Conservation (phyloP, 2,797 vertebrate species). For the Gallinago nigripennis region DNA sequence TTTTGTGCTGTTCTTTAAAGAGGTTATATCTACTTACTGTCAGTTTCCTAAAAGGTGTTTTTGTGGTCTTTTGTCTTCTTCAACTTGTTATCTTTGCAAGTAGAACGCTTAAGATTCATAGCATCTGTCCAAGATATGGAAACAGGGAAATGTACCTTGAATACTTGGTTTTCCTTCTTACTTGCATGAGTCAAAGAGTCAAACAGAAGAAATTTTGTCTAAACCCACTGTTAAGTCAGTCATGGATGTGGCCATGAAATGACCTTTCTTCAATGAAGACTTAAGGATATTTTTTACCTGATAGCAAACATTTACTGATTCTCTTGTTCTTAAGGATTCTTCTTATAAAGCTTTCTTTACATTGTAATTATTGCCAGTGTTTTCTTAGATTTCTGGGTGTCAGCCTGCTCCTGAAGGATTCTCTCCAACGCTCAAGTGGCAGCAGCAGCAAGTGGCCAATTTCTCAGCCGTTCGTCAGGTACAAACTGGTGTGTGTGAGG, state of each 20-base stretch:
- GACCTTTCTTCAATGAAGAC: background rate
- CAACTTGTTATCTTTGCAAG: rapidly evolving
- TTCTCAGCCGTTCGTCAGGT: constrained; percentile 94
- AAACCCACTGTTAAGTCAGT: background rate
- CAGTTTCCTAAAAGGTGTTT: background rate
- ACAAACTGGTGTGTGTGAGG: background rate
- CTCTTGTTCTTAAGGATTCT: background rate
- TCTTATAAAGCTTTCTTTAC: constrained; percentile 7
- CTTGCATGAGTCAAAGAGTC: background rate
- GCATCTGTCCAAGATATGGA: background rate
- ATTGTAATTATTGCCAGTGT: constrained; percentile 40
- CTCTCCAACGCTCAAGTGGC: constrained; percentile 90
- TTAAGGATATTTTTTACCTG: background rate
- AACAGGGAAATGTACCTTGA: background rate
- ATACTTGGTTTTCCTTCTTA: background rate
- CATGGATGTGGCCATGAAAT: background rate
- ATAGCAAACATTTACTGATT: background rate
- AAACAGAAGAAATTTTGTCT: background rate
- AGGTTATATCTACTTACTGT: background rate
- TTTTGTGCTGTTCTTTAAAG: background rate
- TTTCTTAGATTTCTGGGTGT: constrained; percentile 86
- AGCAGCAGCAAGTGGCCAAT: constrained; percentile 89
- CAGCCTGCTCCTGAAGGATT: constrained; percentile 91
- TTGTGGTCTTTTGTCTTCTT: background rate
- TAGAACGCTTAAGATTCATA: background rate